Conservation (phyloP, 2,888 invertebrate species). For the Eremobia ochroleuca region DNA sequence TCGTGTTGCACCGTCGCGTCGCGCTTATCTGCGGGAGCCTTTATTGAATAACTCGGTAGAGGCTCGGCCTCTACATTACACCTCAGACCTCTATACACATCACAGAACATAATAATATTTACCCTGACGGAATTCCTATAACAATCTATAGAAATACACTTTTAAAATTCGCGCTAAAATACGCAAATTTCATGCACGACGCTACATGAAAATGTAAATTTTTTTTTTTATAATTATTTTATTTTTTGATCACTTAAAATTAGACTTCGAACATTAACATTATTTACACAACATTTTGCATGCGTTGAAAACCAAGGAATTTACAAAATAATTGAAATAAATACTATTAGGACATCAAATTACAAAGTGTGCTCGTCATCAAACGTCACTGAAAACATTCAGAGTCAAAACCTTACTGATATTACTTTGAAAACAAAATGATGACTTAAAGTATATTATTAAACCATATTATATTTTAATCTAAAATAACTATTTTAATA, state of each 20-base stretch:
- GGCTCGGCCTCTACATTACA: no score
- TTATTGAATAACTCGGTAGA: no score
- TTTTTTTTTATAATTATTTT: no score
- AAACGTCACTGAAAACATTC: conserved; percentile 43
- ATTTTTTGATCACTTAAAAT: no score
- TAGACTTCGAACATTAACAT: neutral
- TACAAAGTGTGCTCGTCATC: conserved; percentile 5
- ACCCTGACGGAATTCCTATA: neutral
- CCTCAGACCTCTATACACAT: no score
- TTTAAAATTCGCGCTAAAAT: conserved; percentile 12
- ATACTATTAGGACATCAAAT: conserved; percentile 9
- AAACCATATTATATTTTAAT: neutral
- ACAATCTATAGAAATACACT: no score
- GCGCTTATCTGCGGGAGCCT: no score
- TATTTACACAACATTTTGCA: neutral
- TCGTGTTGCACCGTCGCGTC: no score
- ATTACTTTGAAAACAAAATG: fast-evolving
- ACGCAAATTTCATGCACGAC: conserved; percentile 12
- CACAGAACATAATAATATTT: neutral
- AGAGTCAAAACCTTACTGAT: conserved; percentile 34
- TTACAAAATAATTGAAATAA: neutral
- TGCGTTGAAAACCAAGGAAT: neutral
- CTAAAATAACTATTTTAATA: neutral
- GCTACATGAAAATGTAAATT: neutral
- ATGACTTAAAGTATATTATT: neutral